Evolutionary conservation across 2,888 invertebrate species (phyloP).

Genomic region (Ichneumoninae sp.): DNA sequence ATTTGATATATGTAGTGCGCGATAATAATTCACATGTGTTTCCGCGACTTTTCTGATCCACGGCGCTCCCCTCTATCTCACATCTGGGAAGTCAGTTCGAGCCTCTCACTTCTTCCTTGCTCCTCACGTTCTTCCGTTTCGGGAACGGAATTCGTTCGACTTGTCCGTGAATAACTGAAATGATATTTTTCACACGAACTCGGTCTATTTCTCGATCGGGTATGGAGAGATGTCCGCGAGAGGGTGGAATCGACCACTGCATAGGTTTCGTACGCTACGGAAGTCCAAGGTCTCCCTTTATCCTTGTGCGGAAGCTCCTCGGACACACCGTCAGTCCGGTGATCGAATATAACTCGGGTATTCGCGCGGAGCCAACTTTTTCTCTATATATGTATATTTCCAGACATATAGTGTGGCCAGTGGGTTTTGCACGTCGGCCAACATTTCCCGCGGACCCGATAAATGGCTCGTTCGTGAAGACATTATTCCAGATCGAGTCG

Average conservation of each 20-base stretch:
- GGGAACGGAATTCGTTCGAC: slow-evolving; percentile 30
- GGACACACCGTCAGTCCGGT: slow-evolving; percentile 23
- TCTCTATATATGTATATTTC: slow-evolving; percentile 19
- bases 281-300: slow-evolving; percentile 49
- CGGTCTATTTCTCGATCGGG: slow-evolving; percentile 2
- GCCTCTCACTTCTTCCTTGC: not conserved
- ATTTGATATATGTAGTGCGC: not conserved
- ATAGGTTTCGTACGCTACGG: slow-evolving; percentile 20
- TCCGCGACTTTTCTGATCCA: slow-evolving; percentile 11
- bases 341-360: slow-evolving; percentile 45
- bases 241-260: slow-evolving; percentile 15
- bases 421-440: slow-evolving; percentile 5
- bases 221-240: slow-evolving; percentile 19
- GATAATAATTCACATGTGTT: slow-evolving; percentile 18
- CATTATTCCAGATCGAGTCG: slow-evolving; percentile 46
- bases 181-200: slow-evolving; percentile 46
- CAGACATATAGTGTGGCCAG: not conserved
- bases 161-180: slow-evolving; percentile 37
- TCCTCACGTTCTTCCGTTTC: slow-evolving; percentile 12
- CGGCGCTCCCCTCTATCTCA: slow-evolving; percentile 9
- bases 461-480: slow-evolving; percentile 40
- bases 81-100: slow-evolving; percentile 1
- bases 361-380: slow-evolving; percentile 47
- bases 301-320: slow-evolving; percentile 23
- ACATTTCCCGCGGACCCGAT: slow-evolving; percentile 36